Evolutionary conservation across 2,888 invertebrate species (phyloP).

Genomic region (Pristionchus mayeri): DNA sequence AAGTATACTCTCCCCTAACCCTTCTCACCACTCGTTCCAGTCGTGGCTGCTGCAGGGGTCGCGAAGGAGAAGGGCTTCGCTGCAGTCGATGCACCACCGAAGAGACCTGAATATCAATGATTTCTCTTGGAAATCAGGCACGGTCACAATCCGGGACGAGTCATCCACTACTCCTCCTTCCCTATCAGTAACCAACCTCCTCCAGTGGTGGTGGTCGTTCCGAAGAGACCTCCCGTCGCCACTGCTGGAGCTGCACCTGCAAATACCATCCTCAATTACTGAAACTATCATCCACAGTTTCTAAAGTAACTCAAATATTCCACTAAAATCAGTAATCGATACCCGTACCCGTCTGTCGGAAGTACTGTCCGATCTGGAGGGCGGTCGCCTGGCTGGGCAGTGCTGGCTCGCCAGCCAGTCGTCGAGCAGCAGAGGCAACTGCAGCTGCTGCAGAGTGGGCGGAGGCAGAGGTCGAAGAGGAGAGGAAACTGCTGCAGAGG

Average conservation of each 20-base stretch:
- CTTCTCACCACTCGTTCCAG: conserved; percentile 1
- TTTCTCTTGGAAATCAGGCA: too few relatives aligned
- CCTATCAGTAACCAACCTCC: background rate
- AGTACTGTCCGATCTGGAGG: conserved; percentile 42
- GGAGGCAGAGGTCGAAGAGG: background rate
- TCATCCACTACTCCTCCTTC: background rate
- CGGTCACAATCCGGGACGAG: too few relatives aligned
- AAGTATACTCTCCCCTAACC: too few relatives aligned
- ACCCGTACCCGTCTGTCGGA: conserved; percentile 41
- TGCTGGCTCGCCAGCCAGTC: background rate
- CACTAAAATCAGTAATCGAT: background rate
- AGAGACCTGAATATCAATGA: background rate
- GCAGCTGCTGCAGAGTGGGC: background rate
- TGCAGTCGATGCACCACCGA: conserved; percentile 25
- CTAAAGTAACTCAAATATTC: background rate
- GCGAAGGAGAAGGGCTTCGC: conserved; percentile 39
- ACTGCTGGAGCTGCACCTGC: background rate
- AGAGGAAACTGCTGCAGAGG: background rate
- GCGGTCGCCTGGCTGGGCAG: conserved; percentile 35
- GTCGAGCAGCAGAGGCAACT: background rate
- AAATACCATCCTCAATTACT: background rate
- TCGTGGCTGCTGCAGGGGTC: background rate
- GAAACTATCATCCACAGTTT: background rate
- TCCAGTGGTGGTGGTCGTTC: background rate
- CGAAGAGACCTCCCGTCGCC: conserved; percentile 34